phyloP scores from a whole-genome alignment of 53 echinoderm and acorn worm genomes.

The Stichopus horrens region DNA sequence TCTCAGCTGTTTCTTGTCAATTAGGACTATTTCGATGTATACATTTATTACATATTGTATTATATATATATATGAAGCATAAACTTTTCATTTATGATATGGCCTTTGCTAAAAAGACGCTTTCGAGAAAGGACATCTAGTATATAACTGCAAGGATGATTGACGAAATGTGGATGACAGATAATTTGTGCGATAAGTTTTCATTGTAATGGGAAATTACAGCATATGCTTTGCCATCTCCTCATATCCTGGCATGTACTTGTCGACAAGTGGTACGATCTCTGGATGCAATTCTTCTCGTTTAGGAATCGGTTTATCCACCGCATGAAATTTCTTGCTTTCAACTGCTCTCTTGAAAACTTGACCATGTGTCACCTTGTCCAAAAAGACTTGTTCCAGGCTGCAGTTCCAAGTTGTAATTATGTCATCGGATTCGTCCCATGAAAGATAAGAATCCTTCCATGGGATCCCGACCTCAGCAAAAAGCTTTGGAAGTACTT shows the following conservation, averaged over 20 bases:
- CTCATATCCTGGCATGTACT: conserved; percentile 1
- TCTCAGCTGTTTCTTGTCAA: no score
- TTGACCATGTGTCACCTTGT: conserved; percentile 4
- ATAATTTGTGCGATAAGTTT: no score
- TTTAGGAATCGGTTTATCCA: neutral
- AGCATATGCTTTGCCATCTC: neutral
- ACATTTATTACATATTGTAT: no score
- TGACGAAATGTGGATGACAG: no score
- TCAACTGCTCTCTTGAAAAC: neutral
- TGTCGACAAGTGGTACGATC: neutral
- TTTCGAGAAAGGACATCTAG: no score
- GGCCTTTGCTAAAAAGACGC: no score
- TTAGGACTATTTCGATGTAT: no score
- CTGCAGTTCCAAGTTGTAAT: neutral
- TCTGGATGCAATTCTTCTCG: neutral
- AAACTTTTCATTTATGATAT: no score
- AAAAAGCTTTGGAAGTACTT: conserved; percentile 14
- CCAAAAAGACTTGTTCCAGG: neutral
- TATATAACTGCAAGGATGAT: no score
- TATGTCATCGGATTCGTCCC: neutral
- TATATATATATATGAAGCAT: no score
- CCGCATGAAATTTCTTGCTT: neutral
- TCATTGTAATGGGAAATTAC: neutral
- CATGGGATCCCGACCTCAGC: conserved; percentile 17
- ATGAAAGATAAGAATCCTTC: conserved; percentile 28